Conservation (phyloP, 1,140 invertebrate species). For the Dufourea novaeangliae region DNA sequence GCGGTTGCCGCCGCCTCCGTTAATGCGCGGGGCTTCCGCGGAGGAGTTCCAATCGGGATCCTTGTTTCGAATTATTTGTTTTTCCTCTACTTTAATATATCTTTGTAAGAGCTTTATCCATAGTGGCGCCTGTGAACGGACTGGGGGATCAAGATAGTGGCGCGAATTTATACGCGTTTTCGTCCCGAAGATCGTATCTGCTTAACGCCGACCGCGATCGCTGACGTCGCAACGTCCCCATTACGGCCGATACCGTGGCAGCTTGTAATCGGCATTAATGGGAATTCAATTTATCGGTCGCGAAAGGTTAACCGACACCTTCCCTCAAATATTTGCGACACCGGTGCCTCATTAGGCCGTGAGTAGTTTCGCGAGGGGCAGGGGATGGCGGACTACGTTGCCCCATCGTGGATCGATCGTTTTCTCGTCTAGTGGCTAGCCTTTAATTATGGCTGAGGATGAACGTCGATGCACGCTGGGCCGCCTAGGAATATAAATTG, state of each 20-base stretch:
- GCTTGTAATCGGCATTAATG: slow-evolving; percentile 53
- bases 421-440: slow-evolving; percentile 15
- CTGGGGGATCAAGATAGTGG: slow-evolving; percentile 59
- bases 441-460: slow-evolving; percentile 40
- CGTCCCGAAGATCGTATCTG: slow-evolving; percentile 61
- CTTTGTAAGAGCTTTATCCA: slow-evolving; percentile 66
- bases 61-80: slow-evolving; percentile 39
- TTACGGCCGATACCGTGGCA: slow-evolving; percentile 21
- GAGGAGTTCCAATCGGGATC: neutral
- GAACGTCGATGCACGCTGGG: neutral
- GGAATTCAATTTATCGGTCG: slow-evolving; percentile 56
- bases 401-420: slow-evolving; percentile 10
- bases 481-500: slow-evolving; percentile 40
- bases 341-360: slow-evolving; percentile 32
- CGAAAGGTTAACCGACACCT: slow-evolving; percentile 56
- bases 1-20: neutral
- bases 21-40: neutral
- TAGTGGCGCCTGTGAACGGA: slow-evolving; percentile 31
- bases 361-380: slow-evolving; percentile 24
- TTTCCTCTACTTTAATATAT: slow-evolving; percentile 60
- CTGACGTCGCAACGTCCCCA: slow-evolving; percentile 13
- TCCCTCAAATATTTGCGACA: slow-evolving; percentile 57
- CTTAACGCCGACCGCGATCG: neutral
- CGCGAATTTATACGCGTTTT: slow-evolving; percentile 57
- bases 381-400: slow-evolving; percentile 4